Base-by-base conservation (phyloP, 2,113 vertebrate genomes). In the Phyllostomus hastatus region DNA sequence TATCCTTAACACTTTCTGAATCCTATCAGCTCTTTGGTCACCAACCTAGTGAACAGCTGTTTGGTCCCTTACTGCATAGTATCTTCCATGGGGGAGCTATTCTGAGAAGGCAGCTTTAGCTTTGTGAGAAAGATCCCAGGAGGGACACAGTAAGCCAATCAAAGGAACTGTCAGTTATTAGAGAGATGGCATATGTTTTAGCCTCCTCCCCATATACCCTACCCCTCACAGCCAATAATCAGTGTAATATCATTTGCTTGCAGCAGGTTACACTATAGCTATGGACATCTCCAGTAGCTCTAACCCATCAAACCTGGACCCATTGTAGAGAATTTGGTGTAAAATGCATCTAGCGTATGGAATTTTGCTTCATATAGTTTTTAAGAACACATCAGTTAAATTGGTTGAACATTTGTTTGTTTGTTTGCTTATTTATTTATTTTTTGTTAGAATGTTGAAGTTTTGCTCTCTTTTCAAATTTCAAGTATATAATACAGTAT, bases 331-430 rank as follows among this genome's bases (percentile, higher is more conserved):
- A n/a, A n/a, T 80, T 82, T 76, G 64, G n/a, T 81, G 46, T 26
- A 88, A 92, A 90, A 38, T 33, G 15, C 20, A 76, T 88, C 70
- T 81, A 69, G 15, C 54, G 67, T 57, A 28, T 86, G 46, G 11
- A 93, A 70, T 81, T 93, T 89, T 87, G 52, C 50, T 95, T 92
- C 48, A 33, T 9, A 72, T 35, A 57, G 6, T 90, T 87, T 73
- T 85, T 31, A 66, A 76, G 20, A 94, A 64, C 9, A 10, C 7
- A 61, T 72, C 15, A 69, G 7, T 91, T 79, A 48, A 43, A 26
- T 91, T 41, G 35, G 26, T 87, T 88, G 33, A 57, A n/a, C 28
- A 33, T 50, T 84, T 84, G 41, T 43, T 43, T 43, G 8, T 43
- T 43, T 43, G 8, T 43, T 43, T 43, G 8, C 8, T 43, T 43